Conservation (phyloP, 2,888 invertebrate species). For the Chalcis sispes region DNA sequence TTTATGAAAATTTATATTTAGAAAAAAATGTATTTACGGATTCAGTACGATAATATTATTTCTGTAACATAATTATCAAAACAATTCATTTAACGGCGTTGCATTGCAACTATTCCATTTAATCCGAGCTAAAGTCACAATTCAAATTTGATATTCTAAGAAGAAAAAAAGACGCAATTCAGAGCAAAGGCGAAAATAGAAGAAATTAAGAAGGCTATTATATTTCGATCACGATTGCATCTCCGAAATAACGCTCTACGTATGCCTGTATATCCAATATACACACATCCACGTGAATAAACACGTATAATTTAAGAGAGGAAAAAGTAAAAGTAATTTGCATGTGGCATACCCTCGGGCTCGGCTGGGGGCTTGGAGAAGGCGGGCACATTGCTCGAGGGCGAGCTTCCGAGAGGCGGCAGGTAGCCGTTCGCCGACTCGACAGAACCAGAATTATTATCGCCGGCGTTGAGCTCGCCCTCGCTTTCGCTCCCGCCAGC, state of each 20-base stretch:
- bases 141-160: neutral
- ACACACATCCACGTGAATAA: too few species aligned
- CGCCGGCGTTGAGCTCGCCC: slow-evolving; percentile 61
- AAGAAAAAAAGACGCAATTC: neutral
- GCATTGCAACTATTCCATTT: too few species aligned
- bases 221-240: too few species aligned
- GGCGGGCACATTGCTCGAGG: slow-evolving; percentile 62
- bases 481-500: slow-evolving; percentile 52
- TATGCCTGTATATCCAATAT: too few species aligned
- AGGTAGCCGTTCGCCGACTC: slow-evolving; percentile 63
- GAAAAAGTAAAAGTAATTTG: slow-evolving; percentile 39
- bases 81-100: too few species aligned
- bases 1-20: too few species aligned
- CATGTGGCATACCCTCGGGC: slow-evolving; percentile 36
- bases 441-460: slow-evolving; percentile 53
- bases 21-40: too few species aligned
- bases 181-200: neutral
- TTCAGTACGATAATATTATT: too few species aligned
- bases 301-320: too few species aligned
- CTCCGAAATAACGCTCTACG: neutral
- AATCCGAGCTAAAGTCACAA: too few species aligned
- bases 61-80: too few species aligned
- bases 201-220: too few species aligned
- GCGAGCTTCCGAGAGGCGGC: slow-evolving; percentile 64
- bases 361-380: slow-evolving; percentile 61